These are phyloP conservation scores for Caenorhabditis sp. DNA, from an alignment of 2,888 invertebrate species.

Conservation along the genomic window DNA sequence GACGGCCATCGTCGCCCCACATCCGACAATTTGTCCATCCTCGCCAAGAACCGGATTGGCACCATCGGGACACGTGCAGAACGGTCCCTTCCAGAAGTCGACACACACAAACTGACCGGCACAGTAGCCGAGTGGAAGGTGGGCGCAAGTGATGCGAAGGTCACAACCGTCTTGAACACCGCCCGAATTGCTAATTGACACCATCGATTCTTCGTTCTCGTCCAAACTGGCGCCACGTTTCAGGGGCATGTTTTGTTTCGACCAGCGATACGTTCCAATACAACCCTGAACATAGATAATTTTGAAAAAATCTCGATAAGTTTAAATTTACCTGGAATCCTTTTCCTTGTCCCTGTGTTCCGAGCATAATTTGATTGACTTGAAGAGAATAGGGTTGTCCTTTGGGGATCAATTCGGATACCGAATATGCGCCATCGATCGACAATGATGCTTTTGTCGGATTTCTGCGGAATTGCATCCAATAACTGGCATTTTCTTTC, in stretches of 20 bases:
- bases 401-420: constrained; percentile 40
- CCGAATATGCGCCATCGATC: constrained; percentile 62
- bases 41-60: constrained; percentile 57
- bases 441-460: constrained; percentile 57
- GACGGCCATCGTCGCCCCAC: constrained; percentile 87
- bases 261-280: constrained; percentile 84
- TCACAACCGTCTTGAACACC: constrained; percentile 77
- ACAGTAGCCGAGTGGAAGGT: constrained; percentile 80
- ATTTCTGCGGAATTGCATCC: constrained; percentile 60
- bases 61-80: constrained; percentile 83
- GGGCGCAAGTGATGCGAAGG: constrained; percentile 91
- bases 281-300: constrained; percentile 74
- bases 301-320: too few relatives aligned
- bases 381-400: constrained; percentile 50
- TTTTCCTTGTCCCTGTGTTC: constrained; percentile 46
- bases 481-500: constrained; percentile 61
- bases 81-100: constrained; percentile 96
- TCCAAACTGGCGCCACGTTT: constrained; percentile 44
- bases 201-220: constrained; percentile 71
- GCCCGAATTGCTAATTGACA: constrained; percentile 42
- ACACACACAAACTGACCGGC: constrained; percentile 92
- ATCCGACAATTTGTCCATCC: constrained; percentile 74
- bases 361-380: constrained; percentile 55
- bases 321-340: constrained; percentile 42
- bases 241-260: constrained; percentile 91